Base-by-base conservation (phyloP, 1,140 invertebrate species). In the Tribolium madens region DNA sequence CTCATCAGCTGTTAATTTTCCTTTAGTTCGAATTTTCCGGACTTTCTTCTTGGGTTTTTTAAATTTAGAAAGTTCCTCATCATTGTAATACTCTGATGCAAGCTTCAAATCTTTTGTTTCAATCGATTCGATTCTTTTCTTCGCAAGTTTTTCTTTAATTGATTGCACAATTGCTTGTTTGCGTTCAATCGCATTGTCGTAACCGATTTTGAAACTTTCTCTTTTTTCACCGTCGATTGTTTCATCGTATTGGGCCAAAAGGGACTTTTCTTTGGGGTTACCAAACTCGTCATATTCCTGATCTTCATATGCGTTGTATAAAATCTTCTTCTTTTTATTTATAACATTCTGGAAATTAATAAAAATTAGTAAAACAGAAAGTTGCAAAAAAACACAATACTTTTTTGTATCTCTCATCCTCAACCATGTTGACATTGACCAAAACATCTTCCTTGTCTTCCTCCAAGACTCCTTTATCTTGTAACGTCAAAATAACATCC, bases 211-310 rank as follows among this genome's bases (percentile, higher is more conserved):
- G 88, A 99, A 99, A 50, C 91, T 93, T 50, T 93, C 90, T 72
- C 90, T 91, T 82, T 94, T 93, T 60, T 87, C 87, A 1, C 95
- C 96, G 52, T 94, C 91, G 48, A 99, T 93, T 86, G 98, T 97
- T 84, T 98, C 97, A 87, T 99, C 97, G 86, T 99, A 99, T 88
- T 99, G 98, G 75, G 92, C 87, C 4, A 99, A 89, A 13, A 97
- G 84, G 83, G 90, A 84, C 87, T 92, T 89, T 84, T 92, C 81
- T 86, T 90, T 87, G 79, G 92, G 87, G 84, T 93, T 90, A 71
- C 95, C 95, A 84, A 91, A 91, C 81, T 96, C 92, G 87, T 97
- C 95, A 69, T 91, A 91, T 82, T 97, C 93, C 80, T 94, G 91
- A 31, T 96, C 93, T 85, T 97, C 95, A 84, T 96, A 98, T 1